These are phyloP conservation scores for Oligia fasciuncula DNA, from an alignment of 2,888 invertebrate genomes.

Conservation along the genomic window DNA sequence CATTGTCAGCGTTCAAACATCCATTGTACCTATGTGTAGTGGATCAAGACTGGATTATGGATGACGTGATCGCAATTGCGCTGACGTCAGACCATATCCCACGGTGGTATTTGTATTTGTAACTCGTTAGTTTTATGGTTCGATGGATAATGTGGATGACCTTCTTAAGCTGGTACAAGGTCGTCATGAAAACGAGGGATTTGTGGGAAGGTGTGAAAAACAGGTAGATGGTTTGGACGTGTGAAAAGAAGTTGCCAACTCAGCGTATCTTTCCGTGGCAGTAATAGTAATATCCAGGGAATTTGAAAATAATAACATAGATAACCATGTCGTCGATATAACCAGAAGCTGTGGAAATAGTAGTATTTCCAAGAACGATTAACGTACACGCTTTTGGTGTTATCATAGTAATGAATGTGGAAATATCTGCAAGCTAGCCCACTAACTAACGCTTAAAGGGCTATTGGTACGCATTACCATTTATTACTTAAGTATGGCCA, in stretches of 20 bases:
- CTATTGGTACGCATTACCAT: slow-evolving; percentile 38
- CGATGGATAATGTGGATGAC: slow-evolving; percentile 18
- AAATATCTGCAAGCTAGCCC: slow-evolving; percentile 15
- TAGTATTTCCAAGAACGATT: background rate
- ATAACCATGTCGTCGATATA: slow-evolving; percentile 5
- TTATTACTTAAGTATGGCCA: slow-evolving; percentile 52
- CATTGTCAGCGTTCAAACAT: slow-evolving; percentile 9
- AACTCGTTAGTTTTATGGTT: slow-evolving; percentile 40
- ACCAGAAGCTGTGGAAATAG: background rate
- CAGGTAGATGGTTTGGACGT: background rate
- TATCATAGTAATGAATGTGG: slow-evolving; percentile 25
- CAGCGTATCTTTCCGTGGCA: background rate
- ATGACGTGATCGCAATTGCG: slow-evolving; percentile 66
- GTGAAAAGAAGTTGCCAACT: background rate
- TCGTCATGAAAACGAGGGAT: background rate
- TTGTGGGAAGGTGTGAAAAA: background rate
- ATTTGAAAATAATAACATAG: background rate
- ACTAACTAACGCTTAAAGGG: slow-evolving; percentile 33
- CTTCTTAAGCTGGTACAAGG: slow-evolving; percentile 35
- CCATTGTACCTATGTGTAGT: slow-evolving; percentile 18
- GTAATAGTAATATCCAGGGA: background rate
- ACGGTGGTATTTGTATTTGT: slow-evolving; percentile 45
- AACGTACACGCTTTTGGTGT: slow-evolving; percentile 10
- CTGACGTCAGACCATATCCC: slow-evolving; percentile 64
- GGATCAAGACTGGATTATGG: slow-evolving; percentile 50